Percentiles rank a stretch among this genome's conserved stretches.
Conservation (phyloP, 1,140 invertebrate genomes). For the Chrysomallon squamiferum region DNA sequence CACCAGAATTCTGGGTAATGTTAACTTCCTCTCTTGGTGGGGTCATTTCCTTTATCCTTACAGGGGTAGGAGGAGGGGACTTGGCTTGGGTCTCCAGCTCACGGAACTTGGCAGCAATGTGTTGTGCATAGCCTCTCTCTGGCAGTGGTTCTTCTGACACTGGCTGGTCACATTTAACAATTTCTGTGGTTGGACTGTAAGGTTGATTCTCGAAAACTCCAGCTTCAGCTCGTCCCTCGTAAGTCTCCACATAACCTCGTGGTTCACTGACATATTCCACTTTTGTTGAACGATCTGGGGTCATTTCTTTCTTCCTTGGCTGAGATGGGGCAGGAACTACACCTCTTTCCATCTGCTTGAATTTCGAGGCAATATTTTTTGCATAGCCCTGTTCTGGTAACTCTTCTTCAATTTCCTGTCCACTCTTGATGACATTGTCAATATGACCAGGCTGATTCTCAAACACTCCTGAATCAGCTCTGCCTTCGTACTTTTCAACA, state of each 20-base stretch:
- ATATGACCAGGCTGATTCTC: slow-evolving; percentile 45
- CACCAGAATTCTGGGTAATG: slow-evolving; percentile 23
- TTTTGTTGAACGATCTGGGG: slow-evolving; percentile 34
- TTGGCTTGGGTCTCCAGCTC: slow-evolving; percentile 38
- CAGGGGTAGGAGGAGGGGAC: slow-evolving; percentile 22
- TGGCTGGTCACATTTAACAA: background rate
- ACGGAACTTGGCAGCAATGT: slow-evolving; percentile 49
- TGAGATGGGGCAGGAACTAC: background rate
- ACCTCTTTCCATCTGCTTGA: slow-evolving; percentile 41
- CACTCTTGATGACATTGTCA: slow-evolving; percentile 43
- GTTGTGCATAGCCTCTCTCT: slow-evolving; percentile 48
- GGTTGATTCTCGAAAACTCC: slow-evolving; percentile 56
- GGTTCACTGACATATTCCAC: slow-evolving; percentile 55
- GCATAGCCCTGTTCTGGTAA: slow-evolving; percentile 49
- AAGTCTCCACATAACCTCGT: slow-evolving; percentile 28
- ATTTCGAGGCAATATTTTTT: slow-evolving; percentile 50
- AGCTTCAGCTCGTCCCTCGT: slow-evolving; percentile 44
- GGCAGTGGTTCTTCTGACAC: slow-evolving; percentile 39
- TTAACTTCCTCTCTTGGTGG: slow-evolving; percentile 43
- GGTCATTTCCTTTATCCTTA: slow-evolving; percentile 41
- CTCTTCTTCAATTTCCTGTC: slow-evolving; percentile 35
- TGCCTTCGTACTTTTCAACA: slow-evolving; percentile 38
- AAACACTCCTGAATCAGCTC: slow-evolving; percentile 48
- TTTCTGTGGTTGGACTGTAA: slow-evolving; percentile 27
- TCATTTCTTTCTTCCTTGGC: slow-evolving; percentile 25